Evolutionary conservation across 2,113 vertebrate species (phyloP).

Genomic region (Megalops atlanticus): DNA sequence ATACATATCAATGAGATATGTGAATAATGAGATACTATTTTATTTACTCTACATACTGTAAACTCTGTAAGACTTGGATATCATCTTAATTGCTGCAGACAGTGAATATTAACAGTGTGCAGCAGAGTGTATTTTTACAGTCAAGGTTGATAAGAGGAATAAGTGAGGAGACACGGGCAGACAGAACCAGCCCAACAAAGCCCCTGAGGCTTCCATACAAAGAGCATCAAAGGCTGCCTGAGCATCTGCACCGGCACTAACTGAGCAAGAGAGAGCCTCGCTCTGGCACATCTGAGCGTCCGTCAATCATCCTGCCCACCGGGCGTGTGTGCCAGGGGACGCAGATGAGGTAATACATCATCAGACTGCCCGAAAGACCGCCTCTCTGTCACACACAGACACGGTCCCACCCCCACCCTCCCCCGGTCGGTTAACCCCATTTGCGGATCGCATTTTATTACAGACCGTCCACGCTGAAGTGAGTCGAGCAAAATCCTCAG

Average conservation of each 20-base stretch:
- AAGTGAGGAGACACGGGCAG: neutral
- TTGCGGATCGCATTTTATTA: neutral
- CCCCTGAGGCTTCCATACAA: neutral
- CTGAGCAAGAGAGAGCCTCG: neutral
- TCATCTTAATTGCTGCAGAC: neutral
- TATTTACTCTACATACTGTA: too few species aligned
- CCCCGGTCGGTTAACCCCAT: neutral
- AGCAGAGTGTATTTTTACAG: neutral
- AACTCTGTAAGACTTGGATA: too few species aligned
- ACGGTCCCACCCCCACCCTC: neutral
- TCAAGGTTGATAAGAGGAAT: neutral
- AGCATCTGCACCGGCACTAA: neutral
- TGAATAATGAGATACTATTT: too few species aligned
- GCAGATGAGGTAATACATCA: neutral
- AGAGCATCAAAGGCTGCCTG: neutral
- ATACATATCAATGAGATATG: too few species aligned
- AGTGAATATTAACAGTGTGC: neutral
- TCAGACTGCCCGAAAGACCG: neutral
- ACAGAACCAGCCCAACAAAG: neutral
- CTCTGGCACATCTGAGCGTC: neutral
- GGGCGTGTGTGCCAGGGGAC: neutral
- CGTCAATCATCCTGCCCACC: neutral
- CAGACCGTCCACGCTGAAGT: neutral
- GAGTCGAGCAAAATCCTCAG: neutral
- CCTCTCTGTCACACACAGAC: neutral